Conservation (phyloP, 2,113 vertebrate species). For the Lophochroa leadbeateri region DNA sequence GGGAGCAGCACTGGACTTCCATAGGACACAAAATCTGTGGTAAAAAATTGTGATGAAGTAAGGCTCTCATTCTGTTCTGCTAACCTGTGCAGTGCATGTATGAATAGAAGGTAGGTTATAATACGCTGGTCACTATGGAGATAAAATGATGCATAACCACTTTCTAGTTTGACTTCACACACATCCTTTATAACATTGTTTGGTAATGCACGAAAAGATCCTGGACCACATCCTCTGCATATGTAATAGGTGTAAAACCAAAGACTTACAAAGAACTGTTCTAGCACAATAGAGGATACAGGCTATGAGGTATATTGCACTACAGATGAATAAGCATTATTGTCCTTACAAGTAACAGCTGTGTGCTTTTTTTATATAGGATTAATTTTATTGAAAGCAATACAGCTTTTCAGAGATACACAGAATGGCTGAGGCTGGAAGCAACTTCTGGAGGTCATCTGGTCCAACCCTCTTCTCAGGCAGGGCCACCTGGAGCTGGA, state of each 20-base stretch:
- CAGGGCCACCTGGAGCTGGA: not conserved
- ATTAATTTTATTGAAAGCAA: not conserved
- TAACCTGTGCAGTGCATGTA: not conserved
- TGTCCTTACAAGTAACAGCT: not conserved
- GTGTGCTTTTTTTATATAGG: not conserved
- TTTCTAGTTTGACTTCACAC: not conserved
- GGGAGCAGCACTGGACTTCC: not conserved
- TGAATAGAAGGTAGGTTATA: not conserved
- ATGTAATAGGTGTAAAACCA: not conserved
- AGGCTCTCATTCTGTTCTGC: not conserved
- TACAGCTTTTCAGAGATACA: not conserved
- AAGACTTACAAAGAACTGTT: not conserved
- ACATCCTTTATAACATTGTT: not conserved
- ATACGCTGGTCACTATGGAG: not conserved
- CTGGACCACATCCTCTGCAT: not conserved
- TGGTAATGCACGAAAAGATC: not conserved
- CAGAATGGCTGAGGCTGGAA: not conserved
- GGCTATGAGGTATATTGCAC: not conserved
- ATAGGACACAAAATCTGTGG: not conserved
- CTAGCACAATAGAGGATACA: not conserved
- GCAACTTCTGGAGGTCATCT: not conserved
- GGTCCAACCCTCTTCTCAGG: not conserved
- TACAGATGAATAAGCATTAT: not conserved
- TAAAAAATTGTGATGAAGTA: not conserved
- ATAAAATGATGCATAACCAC: not conserved